Percentiles rank a stretch among this genome's conserved stretches.
These are phyloP conservation scores for Lampris incognitus DNA, from an alignment of 2,113 vertebrate genomes.

Conservation along the genomic window DNA sequence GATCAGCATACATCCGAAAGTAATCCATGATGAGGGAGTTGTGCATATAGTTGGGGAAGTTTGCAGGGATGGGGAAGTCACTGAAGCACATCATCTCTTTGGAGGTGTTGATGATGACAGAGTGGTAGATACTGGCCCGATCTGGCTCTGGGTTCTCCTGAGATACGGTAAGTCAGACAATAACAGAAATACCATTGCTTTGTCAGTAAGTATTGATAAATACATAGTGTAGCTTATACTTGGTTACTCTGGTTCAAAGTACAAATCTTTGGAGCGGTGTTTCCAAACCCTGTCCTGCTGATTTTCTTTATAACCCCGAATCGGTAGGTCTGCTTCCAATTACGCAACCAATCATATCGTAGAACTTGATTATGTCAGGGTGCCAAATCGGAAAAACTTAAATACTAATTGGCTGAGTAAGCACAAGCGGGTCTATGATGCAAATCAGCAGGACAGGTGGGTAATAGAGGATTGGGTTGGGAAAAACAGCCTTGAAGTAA, in stretches of 20 bases:
- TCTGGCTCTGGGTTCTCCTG: constrained; percentile 87
- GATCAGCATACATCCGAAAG: constrained; percentile 86
- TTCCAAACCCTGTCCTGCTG: too few species aligned
- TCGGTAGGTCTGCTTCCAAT: too few species aligned
- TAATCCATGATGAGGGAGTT: constrained; percentile 89
- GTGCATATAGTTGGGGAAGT: constrained; percentile 95
- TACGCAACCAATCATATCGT: too few species aligned
- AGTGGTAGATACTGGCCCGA: constrained; percentile 90
- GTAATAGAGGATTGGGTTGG: too few species aligned
- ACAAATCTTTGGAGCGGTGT: neutral
- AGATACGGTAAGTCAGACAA: neutral
- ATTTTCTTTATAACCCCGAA: too few species aligned
- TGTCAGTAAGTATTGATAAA: neutral
- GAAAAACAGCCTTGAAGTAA: too few species aligned
- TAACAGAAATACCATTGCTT: neutral
- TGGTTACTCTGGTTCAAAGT: neutral
- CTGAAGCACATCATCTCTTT: constrained; percentile 98
- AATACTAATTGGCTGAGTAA: too few species aligned
- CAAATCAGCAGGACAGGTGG: too few species aligned
- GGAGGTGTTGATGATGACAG: constrained; percentile 93
- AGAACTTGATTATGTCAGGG: too few species aligned
- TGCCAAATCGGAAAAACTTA: too few species aligned
- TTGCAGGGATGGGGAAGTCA: constrained; percentile 88
- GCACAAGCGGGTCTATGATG: too few species aligned
- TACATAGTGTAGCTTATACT: neutral